These are phyloP conservation scores for Nasonia longicornis DNA, from an alignment of 1,140 invertebrate species.

Conservation along the genomic window DNA sequence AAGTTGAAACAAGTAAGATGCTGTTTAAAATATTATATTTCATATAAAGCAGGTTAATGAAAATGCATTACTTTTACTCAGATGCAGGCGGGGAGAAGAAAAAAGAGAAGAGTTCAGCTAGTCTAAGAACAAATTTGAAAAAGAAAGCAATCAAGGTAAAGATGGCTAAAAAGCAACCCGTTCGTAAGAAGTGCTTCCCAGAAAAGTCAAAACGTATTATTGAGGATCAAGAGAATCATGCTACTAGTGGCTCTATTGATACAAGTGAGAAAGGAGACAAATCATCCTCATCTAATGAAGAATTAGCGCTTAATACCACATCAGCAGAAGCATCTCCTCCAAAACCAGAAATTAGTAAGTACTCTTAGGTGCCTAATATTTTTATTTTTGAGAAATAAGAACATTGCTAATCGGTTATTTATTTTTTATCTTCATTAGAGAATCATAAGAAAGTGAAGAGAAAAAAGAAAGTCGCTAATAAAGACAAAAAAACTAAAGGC, in stretches of 20 bases:
- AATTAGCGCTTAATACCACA: conserved; percentile 34
- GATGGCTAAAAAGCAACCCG: conserved; percentile 46
- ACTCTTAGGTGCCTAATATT: background rate
- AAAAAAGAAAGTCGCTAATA: conserved; percentile 55
- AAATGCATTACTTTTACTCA: conserved; percentile 42
- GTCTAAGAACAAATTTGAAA: conserved; percentile 43
- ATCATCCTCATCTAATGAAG: conserved; percentile 39
- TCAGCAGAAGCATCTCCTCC: background rate
- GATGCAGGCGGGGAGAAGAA: conserved; percentile 55
- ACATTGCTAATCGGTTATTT: background rate
- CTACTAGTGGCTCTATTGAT: conserved; percentile 56
- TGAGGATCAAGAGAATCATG: conserved; percentile 67
- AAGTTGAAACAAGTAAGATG: conserved; percentile 46
- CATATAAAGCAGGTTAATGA: background rate
- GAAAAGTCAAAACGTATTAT: conserved; percentile 53
- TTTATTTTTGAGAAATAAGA: conserved; percentile 1
- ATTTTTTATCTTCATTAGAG: conserved; percentile 31
- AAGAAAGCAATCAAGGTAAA: conserved; percentile 52
- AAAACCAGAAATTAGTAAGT: conserved; percentile 39
- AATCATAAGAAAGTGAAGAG: conserved; percentile 49
- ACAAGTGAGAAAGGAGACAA: conserved; percentile 49
- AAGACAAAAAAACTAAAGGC: conserved; percentile 48
- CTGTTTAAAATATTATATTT: conserved; percentile 7
- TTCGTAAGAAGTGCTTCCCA: conserved; percentile 36
- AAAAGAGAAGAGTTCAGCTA: conserved; percentile 35